Evolutionary conservation across 2,797 vertebrate species (phyloP), one percentile per base, ranked within the genome.

Genomic region (Esox lucius): DNA sequence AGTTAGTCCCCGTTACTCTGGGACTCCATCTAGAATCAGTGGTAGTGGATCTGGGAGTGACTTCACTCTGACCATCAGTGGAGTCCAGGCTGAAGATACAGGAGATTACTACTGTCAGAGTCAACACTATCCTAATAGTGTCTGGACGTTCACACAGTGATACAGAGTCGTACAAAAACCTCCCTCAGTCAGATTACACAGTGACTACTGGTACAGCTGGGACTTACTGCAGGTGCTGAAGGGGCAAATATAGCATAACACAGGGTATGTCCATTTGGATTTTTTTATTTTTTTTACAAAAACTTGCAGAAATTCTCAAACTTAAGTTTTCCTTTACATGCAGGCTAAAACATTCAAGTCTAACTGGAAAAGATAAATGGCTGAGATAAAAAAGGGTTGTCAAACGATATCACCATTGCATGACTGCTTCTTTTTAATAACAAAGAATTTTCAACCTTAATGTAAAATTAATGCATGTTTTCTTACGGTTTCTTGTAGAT

Each of bases 61-160:
- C 33, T 79, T 71, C 70, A 74, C 64, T 76, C 71, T 81, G 74
- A 80, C 61, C 71, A 84, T 82, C 80, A 75, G 73, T 70, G 74
- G 76, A 78, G 68, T 81, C 39, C 73, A 78, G 73, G 0, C 75
- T 81, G 80, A 79, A 79, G 82, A 84, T 68, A 49, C 75, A 62
- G 78, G 61, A 74, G 35, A 80, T 72, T 83, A 83, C 59, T 78
- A 76, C 71, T 72, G 78, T 75, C 49, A 68, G 77, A 7, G 26
- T 48, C 0, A 0, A 0, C 66, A 51, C 24, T 2, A 0, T 2
- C 48, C 24, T 31, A 74, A 68, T 35, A 70, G 73, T 0, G 62
- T 75, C n/a, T n/a, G n/a, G n/a, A n/a, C n/a, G 65, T 76, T 65
- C 75, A 80, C 74, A 76, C 71, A 71, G 75, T 76, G 75, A 76